Conservation (phyloP, 1,140 invertebrate genomes). For the Myzus persicae region DNA sequence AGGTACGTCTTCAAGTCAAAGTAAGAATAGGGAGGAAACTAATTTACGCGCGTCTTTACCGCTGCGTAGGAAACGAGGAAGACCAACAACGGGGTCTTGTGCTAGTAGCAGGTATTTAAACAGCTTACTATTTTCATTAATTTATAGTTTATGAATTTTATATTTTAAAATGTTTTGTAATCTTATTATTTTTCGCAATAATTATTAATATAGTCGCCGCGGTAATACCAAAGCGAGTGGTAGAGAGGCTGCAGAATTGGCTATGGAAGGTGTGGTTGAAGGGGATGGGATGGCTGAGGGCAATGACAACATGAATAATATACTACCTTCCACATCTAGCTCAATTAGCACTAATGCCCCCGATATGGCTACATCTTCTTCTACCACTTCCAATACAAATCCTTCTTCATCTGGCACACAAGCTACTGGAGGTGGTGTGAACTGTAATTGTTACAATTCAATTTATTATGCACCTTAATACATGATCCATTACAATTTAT, state of each 20-base stretch:
- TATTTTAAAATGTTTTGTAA: not conserved
- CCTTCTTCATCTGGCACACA: slow-evolving; percentile 53
- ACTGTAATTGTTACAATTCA: slow-evolving; percentile 28
- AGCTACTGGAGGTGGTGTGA: not conserved
- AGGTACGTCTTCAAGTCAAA: slow-evolving; percentile 55
- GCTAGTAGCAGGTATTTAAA: slow-evolving; percentile 72
- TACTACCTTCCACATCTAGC: slow-evolving; percentile 48
- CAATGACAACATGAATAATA: slow-evolving; percentile 36
- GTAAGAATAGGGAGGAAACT: slow-evolving; percentile 39
- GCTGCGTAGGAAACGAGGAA: slow-evolving; percentile 61
- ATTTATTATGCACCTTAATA: not conserved
- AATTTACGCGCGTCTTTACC: slow-evolving; percentile 60
- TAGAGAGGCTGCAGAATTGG: slow-evolving; percentile 30
- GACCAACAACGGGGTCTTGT: slow-evolving; percentile 77
- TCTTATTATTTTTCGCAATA: not conserved
- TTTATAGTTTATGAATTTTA: not conserved
- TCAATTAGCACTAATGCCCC: slow-evolving; percentile 36
- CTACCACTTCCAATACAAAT: slow-evolving; percentile 18
- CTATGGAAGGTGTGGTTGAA: slow-evolving; percentile 55
- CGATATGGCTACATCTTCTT: slow-evolving; percentile 43
- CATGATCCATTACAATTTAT: not conserved
- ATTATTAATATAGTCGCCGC: slow-evolving; percentile 66
- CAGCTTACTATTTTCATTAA: not conserved
- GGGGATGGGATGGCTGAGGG: slow-evolving; percentile 49
- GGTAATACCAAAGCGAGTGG: slow-evolving; percentile 57